Conservation (phyloP, 2,888 invertebrate species). For the Acleris cristana region DNA sequence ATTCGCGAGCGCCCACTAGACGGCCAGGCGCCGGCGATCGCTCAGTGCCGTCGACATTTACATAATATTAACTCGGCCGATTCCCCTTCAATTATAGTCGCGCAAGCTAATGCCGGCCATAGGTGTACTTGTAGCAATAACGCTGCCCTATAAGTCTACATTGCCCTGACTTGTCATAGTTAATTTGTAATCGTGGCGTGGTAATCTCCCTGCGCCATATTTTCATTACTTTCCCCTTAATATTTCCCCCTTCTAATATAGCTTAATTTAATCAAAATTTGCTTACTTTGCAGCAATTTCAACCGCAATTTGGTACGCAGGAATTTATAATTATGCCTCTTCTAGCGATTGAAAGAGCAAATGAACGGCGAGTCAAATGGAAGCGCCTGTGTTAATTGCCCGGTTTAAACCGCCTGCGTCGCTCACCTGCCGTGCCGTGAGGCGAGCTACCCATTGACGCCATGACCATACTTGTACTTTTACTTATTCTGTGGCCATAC, state of each 20-base stretch:
- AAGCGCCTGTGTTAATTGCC: background rate
- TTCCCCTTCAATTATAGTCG: too few species aligned
- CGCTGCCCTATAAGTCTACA: background rate
- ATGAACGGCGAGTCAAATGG: slow-evolving; percentile 39
- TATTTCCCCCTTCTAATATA: slow-evolving; percentile 71
- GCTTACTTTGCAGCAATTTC: slow-evolving; percentile 63
- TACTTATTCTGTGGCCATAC: too few species aligned
- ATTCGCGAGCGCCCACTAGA: background rate
- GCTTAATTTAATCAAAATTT: slow-evolving; percentile 78
- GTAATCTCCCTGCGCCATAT: slow-evolving; percentile 64
- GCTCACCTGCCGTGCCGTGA: slow-evolving; percentile 9
- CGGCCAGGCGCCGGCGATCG: background rate
- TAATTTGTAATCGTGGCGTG: slow-evolving; percentile 54
- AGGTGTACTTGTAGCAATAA: too few species aligned
- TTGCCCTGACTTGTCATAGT: slow-evolving; percentile 37
- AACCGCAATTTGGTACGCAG: slow-evolving; percentile 65
- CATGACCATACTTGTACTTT: too few species aligned
- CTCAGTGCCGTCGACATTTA: background rate
- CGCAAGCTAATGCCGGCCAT: too few species aligned
- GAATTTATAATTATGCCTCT: slow-evolving; percentile 65
- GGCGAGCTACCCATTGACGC: slow-evolving; percentile 3
- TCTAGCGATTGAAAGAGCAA: slow-evolving; percentile 43
- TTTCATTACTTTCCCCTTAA: slow-evolving; percentile 77
- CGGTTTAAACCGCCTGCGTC: background rate
- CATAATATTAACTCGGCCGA: background rate